phyloP scores from a whole-genome alignment of 2,797 vertebrate genomes.

The Orestias chungarensis region DNA sequence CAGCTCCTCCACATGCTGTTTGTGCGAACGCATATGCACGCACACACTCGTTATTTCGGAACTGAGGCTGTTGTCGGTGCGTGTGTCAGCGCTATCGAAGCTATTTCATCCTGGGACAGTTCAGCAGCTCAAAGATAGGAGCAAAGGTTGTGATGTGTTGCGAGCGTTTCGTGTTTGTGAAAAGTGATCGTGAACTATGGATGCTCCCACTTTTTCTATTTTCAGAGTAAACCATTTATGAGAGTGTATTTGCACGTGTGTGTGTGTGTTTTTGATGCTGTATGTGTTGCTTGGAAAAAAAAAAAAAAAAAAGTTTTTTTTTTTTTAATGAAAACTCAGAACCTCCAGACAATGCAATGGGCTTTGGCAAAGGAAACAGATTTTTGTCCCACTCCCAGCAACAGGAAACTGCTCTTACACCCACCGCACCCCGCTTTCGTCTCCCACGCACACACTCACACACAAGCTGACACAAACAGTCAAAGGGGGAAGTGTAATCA shows the following conservation, averaged over 20 bases:
- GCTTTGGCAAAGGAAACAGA: slow-evolving; percentile 78
- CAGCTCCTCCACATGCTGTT: slow-evolving; percentile 60
- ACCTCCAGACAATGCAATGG: slow-evolving; percentile 72
- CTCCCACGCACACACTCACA: slow-evolving; percentile 32
- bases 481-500: slow-evolving; percentile 56
- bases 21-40: slow-evolving; percentile 42
- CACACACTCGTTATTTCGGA: slow-evolving; percentile 55
- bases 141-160: slow-evolving; percentile 40
- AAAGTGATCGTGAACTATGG: slow-evolving; percentile 40
- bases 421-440: slow-evolving; percentile 67
- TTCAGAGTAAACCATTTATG: slow-evolving; percentile 63
- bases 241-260: slow-evolving; percentile 27
- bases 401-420: slow-evolving; percentile 78
- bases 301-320: slow-evolving; percentile 35
- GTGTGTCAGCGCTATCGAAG: slow-evolving; percentile 69
- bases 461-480: neutral
- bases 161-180: slow-evolving; percentile 12
- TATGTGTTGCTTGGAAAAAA: slow-evolving; percentile 55
- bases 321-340: slow-evolving; percentile 57
- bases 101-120: slow-evolving; percentile 64
- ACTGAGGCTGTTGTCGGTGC: slow-evolving; percentile 57
- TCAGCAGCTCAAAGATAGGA: slow-evolving; percentile 61
- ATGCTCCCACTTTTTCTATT: slow-evolving; percentile 63
- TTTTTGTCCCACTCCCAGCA: slow-evolving; percentile 79
- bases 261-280: slow-evolving; percentile 30